Percentiles rank a stretch among this genome's conserved stretches.
phyloP scores from a whole-genome alignment of 2,113 vertebrate genomes.

The Agapornis roseicollis region DNA sequence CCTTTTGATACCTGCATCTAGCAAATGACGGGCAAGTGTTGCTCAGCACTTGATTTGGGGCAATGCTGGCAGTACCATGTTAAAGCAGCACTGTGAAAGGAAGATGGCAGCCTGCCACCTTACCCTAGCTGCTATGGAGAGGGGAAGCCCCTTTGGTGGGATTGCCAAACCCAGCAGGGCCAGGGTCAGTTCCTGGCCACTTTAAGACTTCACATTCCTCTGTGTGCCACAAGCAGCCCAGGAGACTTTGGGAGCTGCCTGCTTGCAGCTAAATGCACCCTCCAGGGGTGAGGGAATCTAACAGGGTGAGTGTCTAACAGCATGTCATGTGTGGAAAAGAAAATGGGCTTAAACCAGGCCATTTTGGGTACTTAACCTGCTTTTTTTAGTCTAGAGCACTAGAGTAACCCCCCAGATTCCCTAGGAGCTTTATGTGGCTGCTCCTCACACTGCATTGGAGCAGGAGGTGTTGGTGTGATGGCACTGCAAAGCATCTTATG shows the following conservation, averaged over 20 bases:
- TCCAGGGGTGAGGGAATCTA: background rate
- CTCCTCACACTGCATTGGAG: background rate
- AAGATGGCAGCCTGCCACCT: background rate
- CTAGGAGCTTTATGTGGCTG: background rate
- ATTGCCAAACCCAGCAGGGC: background rate
- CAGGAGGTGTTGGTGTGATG: background rate
- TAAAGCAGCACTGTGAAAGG: background rate
- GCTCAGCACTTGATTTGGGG: background rate
- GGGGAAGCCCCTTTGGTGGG: background rate
- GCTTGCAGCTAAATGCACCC: background rate
- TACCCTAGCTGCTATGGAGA: background rate
- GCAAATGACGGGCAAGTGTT: background rate
- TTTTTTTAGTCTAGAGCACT: background rate
- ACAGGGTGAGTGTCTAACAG: background rate
- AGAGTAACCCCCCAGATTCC: background rate
- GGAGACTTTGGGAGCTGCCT: background rate
- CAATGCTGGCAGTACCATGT: background rate
- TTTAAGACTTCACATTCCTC: background rate
- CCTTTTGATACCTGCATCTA: background rate
- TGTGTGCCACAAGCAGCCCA: rapidly evolving
- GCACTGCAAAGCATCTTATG: background rate
- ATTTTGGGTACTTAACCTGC: background rate
- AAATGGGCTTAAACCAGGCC: background rate
- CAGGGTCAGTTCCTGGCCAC: background rate
- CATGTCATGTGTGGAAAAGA: background rate